Base-by-base conservation (phyloP, 2,888 invertebrate genomes). In the Lydus trimaculatus region DNA sequence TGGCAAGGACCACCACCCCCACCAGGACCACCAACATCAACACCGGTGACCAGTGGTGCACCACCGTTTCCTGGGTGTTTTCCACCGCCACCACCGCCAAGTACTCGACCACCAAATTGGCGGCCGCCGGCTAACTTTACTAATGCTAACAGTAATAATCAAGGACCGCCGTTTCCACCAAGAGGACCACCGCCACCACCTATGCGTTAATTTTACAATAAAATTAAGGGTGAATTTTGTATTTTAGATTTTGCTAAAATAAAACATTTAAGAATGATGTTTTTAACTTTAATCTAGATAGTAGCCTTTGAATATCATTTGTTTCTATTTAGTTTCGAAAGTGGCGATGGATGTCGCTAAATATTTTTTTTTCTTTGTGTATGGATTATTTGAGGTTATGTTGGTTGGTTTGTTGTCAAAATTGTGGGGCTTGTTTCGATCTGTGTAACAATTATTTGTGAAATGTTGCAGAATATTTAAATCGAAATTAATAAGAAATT, bases 111-210 rank as follows among this genome's bases (percentile, higher is more conserved):
- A 4, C 90, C 91, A 0, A 89, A 89, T 25, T 91, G 91, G 91
- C 86, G 92, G 67, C 90, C 90, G 0, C 91, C 91, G 0, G 89
- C 90, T 2, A 89, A 90, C 17, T 84, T 84, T 71, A 76, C 72
- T 9, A 76, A 73, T 8, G 74, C 76, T 5, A 91, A 91, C 70
- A 81, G 3, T 52, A 23, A 20, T 20, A 43, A 17, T n/a, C 11
- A 52, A 52, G 7, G 87, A 72, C 87, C 88, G 43, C 87, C 89
- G 0, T 89, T 92, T 72, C 91, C 92, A 7, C 91, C 92, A 48
- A 88, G 91, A 74, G 91, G 92, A 43, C 90, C 92, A 0, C 91
- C 92, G 0, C 92, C 92, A 72, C 93, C 92, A 9, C 91, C 91
- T 31, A 58, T 31, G 25, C 20, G 56, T 15, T 56, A 25, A 56